Conservation (phyloP, 1,140 invertebrate genomes). For the Aphis craccivora region DNA sequence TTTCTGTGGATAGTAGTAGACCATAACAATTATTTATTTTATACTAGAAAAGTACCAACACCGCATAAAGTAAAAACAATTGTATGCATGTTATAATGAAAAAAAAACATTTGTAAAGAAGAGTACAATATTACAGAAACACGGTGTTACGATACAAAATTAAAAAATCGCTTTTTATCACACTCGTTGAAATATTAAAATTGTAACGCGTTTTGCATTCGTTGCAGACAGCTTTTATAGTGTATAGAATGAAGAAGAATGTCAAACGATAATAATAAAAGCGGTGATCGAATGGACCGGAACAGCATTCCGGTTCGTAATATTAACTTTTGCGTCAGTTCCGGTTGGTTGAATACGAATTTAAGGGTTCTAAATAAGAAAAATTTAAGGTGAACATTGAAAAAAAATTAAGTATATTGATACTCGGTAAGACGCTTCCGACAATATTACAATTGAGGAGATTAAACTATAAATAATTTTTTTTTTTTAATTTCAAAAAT, state of each 20-base stretch:
- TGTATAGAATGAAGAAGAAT: too few relatives aligned
- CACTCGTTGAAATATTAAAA: not conserved
- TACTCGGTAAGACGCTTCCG: too few relatives aligned
- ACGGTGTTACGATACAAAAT: not conserved
- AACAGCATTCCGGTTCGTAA: not conserved
- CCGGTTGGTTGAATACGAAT: not conserved
- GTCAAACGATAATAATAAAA: too few relatives aligned
- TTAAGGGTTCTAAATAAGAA: not conserved
- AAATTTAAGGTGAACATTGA: not conserved
- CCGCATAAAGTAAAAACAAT: not conserved
- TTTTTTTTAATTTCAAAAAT: too few relatives aligned
- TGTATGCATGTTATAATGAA: not conserved
- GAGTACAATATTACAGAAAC: not conserved
- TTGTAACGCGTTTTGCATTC: not conserved
- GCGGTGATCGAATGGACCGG: not conserved
- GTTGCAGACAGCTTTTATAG: not conserved
- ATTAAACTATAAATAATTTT: not conserved
- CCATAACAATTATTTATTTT: not conserved
- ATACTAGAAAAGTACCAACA: not conserved
- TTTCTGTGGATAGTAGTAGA: not conserved
- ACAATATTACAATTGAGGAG: not conserved
- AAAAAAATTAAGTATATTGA: not conserved
- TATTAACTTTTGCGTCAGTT: not conserved
- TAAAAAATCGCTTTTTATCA: not conserved
- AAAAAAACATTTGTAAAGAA: not conserved